phyloP scores from a whole-genome alignment of 2,797 vertebrate species.

The Pteropus rufus region DNA sequence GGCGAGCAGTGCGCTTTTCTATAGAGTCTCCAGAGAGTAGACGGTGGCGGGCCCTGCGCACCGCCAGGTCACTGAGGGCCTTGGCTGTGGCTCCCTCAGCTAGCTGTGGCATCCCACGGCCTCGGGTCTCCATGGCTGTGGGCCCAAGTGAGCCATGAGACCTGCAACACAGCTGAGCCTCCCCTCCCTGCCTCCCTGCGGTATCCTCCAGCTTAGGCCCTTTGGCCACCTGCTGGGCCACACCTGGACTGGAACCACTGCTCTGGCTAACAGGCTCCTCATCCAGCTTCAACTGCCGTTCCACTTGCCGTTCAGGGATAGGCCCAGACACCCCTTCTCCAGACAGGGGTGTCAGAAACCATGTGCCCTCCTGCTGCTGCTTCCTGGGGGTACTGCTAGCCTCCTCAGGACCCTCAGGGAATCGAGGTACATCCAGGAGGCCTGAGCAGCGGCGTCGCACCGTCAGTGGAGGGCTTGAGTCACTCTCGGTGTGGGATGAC shows the following conservation, averaged over 20 bases:
- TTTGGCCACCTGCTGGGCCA: background rate
- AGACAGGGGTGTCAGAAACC: slow-evolving; percentile 77
- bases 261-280: slow-evolving; percentile 83
- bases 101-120: slow-evolving; percentile 29
- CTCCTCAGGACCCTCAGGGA: slow-evolving; percentile 91
- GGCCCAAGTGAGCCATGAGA: slow-evolving; percentile 81
- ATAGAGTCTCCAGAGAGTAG: slow-evolving; percentile 93
- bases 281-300: slow-evolving; percentile 88
- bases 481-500: slow-evolving; percentile 97
- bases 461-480: slow-evolving; percentile 95
- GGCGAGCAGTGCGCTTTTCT: slow-evolving; percentile 90
- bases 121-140: slow-evolving; percentile 81
- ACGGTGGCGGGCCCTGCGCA: slow-evolving; percentile 94
- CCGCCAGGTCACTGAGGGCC: slow-evolving; percentile 96
- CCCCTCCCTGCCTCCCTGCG: background rate
- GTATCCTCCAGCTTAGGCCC: background rate
- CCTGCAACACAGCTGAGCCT: background rate
- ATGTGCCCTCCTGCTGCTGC: slow-evolving; percentile 77
- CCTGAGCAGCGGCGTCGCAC: slow-evolving; percentile 93
- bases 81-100: slow-evolving; percentile 86
- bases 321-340: slow-evolving; percentile 87
- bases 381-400: slow-evolving; percentile 80
- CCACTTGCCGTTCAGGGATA: slow-evolving; percentile 88
- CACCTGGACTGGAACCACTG: slow-evolving; percentile 53
- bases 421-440: slow-evolving; percentile 93